Evolutionary conservation across 2,888 invertebrate species (phyloP).

Genomic region (Drosophila anceps): DNA sequence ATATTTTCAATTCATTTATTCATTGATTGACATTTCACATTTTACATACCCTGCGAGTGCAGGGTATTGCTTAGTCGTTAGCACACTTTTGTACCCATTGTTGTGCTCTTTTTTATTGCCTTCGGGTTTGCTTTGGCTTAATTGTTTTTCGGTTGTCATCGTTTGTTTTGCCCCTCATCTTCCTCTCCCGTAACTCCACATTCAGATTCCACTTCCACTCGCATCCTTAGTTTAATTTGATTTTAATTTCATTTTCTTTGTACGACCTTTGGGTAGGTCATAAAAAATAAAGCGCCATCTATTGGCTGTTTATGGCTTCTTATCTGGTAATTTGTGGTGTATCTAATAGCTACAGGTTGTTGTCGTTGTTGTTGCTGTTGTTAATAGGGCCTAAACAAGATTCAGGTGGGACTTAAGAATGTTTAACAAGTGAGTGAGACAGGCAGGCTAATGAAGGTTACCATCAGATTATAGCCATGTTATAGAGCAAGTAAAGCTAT

Average conservation of each 20-base stretch:
- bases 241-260: conserved; percentile 10
- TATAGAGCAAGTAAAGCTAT: not conserved
- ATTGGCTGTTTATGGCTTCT: conserved; percentile 43
- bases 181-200: not conserved
- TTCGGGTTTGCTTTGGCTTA: conserved; percentile 61
- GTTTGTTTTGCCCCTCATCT: conserved; percentile 6
- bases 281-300: conserved; percentile 44
- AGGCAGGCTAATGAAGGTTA: no score
- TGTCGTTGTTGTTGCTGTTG: conserved; percentile 29
- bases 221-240: conserved; percentile 10
- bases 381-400: not conserved
- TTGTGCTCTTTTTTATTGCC: conserved; percentile 49
- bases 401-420: not conserved
- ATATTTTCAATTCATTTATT: no score
- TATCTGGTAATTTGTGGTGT: conserved; percentile 62
- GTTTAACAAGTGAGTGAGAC: not conserved
- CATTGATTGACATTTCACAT: no score
- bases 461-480: not conserved
- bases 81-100: not conserved
- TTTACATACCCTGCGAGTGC: not conserved
- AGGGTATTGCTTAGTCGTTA: conserved; percentile 12
- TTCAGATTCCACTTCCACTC: not conserved
- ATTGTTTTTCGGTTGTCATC: conserved; percentile 59
- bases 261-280: conserved; percentile 42
- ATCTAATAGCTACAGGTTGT: conserved; percentile 62